Percentiles rank a stretch among this genome's conserved stretches.
Conservation (phyloP, 2,888 invertebrate species). For the Ptilodon capucinus region DNA sequence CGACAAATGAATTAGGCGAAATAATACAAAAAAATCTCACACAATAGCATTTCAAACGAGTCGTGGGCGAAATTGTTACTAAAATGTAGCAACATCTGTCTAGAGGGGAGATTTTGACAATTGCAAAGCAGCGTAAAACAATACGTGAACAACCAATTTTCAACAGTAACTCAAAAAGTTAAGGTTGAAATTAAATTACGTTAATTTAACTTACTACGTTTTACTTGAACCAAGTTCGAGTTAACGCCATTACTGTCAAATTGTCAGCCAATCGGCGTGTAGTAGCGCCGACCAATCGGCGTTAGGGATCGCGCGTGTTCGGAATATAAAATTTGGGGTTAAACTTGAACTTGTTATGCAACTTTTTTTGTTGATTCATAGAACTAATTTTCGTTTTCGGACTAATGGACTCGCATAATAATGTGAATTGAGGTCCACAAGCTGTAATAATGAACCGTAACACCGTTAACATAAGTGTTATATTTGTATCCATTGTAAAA, state of each 20-base stretch:
- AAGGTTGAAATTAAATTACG: constrained; percentile 16
- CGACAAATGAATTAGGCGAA: constrained; percentile 78
- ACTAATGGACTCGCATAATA: constrained; percentile 24
- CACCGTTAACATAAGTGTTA: too few relatives aligned
- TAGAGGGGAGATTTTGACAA: constrained; percentile 54
- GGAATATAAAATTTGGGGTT: constrained; percentile 75
- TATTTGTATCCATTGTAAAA: too few relatives aligned
- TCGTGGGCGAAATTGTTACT: constrained; percentile 80
- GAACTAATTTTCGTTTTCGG: constrained; percentile 50
- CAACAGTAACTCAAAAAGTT: neutral
- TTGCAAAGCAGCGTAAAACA: constrained; percentile 12
- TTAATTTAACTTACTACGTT: constrained; percentile 25
- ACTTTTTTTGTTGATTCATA: constrained; percentile 59
- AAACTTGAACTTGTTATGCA: constrained; percentile 71
- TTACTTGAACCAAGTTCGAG: constrained; percentile 35
- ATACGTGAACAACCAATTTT: constrained; percentile 4
- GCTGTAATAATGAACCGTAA: too few relatives aligned
- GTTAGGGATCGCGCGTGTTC: constrained; percentile 58
- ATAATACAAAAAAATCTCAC: constrained; percentile 72
- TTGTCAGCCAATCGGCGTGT: constrained; percentile 73
- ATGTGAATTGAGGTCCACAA: neutral
- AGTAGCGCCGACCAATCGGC: constrained; percentile 66
- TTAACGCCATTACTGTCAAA: constrained; percentile 82
- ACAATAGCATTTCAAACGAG: constrained; percentile 73
- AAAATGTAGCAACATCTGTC: constrained; percentile 82